Evolutionary conservation across 2,113 vertebrate genomes (phyloP).

Genomic region (Perccottus glenii): DNA sequence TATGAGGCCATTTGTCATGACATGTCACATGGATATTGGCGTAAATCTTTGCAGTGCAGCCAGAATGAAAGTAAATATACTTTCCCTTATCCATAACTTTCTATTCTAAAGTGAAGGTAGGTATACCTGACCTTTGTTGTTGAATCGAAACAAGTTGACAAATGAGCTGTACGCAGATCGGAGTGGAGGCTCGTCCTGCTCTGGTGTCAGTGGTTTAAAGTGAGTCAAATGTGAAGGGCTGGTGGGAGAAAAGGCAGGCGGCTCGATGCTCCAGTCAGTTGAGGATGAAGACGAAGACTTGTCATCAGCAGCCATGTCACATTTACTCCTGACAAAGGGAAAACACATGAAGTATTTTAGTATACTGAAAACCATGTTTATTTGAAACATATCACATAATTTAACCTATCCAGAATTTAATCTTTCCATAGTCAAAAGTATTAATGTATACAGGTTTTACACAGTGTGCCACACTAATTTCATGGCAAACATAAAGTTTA

Average conservation of each 20-base stretch:
- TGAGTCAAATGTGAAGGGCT: slow-evolving; percentile 96
- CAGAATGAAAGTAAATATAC: too few species aligned
- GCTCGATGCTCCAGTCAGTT: slow-evolving; percentile 83
- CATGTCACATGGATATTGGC: too few species aligned
- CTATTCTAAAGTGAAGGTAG: too few species aligned
- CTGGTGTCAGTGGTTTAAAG: slow-evolving; percentile 96
- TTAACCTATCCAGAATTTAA: too few species aligned
- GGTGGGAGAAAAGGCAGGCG: slow-evolving; percentile 80
- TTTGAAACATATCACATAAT: too few species aligned
- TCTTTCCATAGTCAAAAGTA: too few species aligned
- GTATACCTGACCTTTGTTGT: slow-evolving; percentile 86
- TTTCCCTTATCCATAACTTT: too few species aligned
- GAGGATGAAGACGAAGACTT: slow-evolving; percentile 83
- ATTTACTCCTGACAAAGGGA: slow-evolving; percentile 63
- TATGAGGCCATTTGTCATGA: too few species aligned
- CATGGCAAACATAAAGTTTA: background rate
- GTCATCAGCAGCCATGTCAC: slow-evolving; percentile 94
- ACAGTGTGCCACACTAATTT: background rate
- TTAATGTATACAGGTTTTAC: background rate
- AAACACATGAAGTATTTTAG: background rate
- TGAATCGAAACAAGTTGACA: slow-evolving; percentile 97
- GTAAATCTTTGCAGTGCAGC: too few species aligned
- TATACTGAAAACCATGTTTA: too few species aligned
- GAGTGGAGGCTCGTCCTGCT: slow-evolving; percentile 95
- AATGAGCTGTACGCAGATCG: slow-evolving; percentile 98